Evolutionary conservation across 2,797 vertebrate species (phyloP).

Genomic region (Hafferia zeledoni): DNA sequence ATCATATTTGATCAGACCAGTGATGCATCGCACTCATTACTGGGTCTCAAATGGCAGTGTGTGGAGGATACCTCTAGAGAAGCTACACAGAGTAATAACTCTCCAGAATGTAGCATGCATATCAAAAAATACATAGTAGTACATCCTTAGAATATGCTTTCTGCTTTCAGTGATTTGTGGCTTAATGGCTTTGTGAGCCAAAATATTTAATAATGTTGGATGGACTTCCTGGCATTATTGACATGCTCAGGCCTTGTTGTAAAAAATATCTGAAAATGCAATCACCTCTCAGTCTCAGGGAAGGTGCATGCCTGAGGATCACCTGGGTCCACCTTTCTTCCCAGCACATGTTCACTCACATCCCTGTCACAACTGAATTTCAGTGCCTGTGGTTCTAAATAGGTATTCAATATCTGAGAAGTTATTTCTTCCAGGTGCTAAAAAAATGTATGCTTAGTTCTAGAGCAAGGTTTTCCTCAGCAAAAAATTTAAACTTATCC

Average conservation of each 20-base stretch:
- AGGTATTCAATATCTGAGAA: not conserved
- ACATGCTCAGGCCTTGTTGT: fast-evolving
- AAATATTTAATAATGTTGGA: not conserved
- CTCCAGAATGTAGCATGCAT: not conserved
- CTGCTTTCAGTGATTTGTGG: not conserved
- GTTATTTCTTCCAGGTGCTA: not conserved
- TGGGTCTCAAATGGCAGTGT: not conserved
- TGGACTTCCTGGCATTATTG: not conserved
- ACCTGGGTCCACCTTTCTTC: not conserved
- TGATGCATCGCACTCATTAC: not conserved
- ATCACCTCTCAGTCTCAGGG: not conserved
- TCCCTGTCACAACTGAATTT: not conserved
- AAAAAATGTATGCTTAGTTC: not conserved
- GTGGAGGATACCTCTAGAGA: not conserved
- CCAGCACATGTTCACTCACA: not conserved
- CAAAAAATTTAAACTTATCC: not conserved
- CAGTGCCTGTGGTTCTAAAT: not conserved
- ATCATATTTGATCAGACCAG: not conserved
- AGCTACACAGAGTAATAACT: not conserved
- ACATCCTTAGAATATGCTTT: not conserved
- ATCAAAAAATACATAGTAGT: not conserved
- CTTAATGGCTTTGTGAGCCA: not conserved
- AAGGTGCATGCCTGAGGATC: fast-evolving
- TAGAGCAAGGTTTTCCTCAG: not conserved
- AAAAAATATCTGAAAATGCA: not conserved